Base-by-base conservation (phyloP, 2,797 vertebrate genomes). In the Syngnathus acus region DNA sequence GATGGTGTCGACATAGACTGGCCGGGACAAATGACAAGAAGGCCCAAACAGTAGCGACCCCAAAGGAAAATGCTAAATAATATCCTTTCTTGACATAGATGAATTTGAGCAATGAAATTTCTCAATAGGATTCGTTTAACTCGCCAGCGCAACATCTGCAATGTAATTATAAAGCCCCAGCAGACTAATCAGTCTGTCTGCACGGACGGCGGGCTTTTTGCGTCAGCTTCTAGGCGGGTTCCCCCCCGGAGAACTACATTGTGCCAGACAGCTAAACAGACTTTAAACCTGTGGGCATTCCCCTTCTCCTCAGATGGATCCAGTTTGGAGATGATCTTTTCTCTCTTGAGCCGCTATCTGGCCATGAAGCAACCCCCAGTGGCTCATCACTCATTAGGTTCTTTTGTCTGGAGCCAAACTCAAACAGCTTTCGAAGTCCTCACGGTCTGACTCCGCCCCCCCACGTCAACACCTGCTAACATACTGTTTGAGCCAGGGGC, bases 101-200 rank as follows among this genome's bases (percentile, higher is more conserved):
- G 38, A 72, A 63, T 39, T 70, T 65, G 65, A 26, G 68, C 78
- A 81, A 78, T 66, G 43, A 37, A 32, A 63, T 74, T 68, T 43
- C 40, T 62, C 60, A 16, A 26, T 23, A 43, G 60, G 11, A 40
- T 45, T 62, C 40, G 23, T 62, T 45, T 21, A 47, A 62, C n/a
- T 6, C 45, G 40, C 21, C 21, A 32, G 42, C 23, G 17, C 70
- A 69, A 50, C 66, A 67, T 58, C 39, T 17, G 63, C 1, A 32
- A 32, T 6, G 71, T 78, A 76, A 85, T 85, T 80, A 81, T 75
- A 80, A 78, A 79, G 72, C 81, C 77, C 32, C 85, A 0, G 64
- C 78, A 84, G 84, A 82, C 82, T 74, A 85, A 87, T 83, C 81
- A 84, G 80, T 79, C 82, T 67, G 82, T 88, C 82, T 80, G 79